phyloP scores from a whole-genome alignment of 2,797 vertebrate species.

The Synanceia verrucosa region DNA sequence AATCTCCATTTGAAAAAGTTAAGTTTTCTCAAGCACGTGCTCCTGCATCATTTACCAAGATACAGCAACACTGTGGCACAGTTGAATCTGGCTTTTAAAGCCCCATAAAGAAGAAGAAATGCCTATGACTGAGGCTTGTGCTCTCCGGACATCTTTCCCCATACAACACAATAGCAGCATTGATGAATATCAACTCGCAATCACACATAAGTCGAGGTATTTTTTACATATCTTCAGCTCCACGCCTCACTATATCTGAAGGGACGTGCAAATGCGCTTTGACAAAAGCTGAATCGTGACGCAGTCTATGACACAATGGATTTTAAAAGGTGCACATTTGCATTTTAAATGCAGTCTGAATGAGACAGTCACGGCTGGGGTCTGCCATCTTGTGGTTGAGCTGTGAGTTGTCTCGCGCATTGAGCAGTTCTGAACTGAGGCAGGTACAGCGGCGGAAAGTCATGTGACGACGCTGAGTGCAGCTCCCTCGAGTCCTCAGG shows the following conservation, averaged over 20 bases:
- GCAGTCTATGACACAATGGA: neutral
- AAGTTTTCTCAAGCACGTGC: neutral
- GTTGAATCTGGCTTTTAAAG: conserved; percentile 13
- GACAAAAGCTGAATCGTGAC: neutral
- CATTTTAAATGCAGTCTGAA: neutral
- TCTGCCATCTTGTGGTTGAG: conserved; percentile 57
- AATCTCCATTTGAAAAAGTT: neutral
- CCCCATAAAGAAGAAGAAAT: conserved; percentile 54
- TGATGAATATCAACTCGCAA: conserved; percentile 34
- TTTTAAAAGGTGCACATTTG: neutral
- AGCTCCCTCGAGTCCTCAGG: conserved; percentile 33
- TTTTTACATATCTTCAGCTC: conserved; percentile 23
- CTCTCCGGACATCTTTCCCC: conserved; percentile 3
- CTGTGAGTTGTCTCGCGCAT: conserved; percentile 65
- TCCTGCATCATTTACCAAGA: neutral
- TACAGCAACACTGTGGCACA: conserved; percentile 28
- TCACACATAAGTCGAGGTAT: conserved; percentile 30
- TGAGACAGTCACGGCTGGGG: conserved; percentile 31
- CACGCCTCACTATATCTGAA: neutral
- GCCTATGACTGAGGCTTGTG: conserved; percentile 26
- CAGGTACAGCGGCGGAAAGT: conserved; percentile 82
- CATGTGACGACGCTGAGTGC: conserved; percentile 6
- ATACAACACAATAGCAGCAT: conserved; percentile 60
- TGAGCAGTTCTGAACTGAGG: conserved; percentile 87
- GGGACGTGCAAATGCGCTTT: conserved; percentile 21